phyloP scores from a whole-genome alignment of 2,888 invertebrate species.

The Clitarchus hookeri region DNA sequence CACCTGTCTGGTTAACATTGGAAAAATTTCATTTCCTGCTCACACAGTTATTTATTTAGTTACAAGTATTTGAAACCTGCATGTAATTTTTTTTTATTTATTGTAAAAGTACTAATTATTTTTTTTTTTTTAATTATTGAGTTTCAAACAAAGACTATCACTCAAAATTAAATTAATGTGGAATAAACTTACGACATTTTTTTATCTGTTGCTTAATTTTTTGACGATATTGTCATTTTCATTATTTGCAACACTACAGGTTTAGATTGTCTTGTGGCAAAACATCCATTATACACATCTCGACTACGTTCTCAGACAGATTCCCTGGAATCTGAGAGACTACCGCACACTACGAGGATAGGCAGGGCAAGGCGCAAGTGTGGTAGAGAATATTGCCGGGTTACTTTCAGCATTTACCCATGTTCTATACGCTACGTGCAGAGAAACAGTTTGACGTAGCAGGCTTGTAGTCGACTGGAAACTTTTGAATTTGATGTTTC shows the following conservation, averaged over 20 bases:
- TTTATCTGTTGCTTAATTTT: constrained; percentile 39
- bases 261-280: constrained; percentile 41
- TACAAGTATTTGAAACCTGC: background rate
- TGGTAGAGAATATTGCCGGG: background rate
- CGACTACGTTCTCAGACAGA: background rate
- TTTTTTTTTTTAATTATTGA: background rate
- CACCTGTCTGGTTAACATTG: too few relatives aligned
- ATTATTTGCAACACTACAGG: constrained; percentile 38
- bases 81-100: background rate
- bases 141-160: too few relatives aligned
- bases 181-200: background rate
- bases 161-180: background rate
- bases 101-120: background rate
- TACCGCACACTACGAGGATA: background rate
- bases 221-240: constrained; percentile 39
- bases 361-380: background rate
- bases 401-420: background rate
- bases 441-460: too few relatives aligned
- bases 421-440: background rate
- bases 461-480: too few relatives aligned
- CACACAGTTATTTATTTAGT: background rate
- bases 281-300: constrained; percentile 29
- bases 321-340: background rate
- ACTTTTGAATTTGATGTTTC: too few relatives aligned
- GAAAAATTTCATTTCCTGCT: background rate